These are phyloP conservation scores for Drosophila serrata DNA, from an alignment of 1,140 invertebrate species.

Conservation along the genomic window DNA sequence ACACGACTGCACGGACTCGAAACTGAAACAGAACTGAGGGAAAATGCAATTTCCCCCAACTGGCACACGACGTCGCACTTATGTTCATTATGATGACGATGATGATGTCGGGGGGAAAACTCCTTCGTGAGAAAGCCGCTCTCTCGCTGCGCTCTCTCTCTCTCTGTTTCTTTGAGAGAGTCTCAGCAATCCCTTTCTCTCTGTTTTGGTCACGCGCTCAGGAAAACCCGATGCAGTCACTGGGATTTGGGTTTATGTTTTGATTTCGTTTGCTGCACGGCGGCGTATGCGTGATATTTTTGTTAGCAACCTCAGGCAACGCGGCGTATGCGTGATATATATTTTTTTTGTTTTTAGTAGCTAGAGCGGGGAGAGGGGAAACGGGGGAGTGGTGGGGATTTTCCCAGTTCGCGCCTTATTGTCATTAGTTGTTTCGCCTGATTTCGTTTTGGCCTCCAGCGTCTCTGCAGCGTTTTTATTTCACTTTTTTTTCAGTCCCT, in stretches of 20 bases:
- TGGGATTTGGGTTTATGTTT: conserved; percentile 74
- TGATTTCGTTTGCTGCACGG: conserved; percentile 68
- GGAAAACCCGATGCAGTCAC: conserved; percentile 60
- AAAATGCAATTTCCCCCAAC: conserved; percentile 64
- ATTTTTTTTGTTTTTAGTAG: not conserved
- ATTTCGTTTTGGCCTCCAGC: conserved; percentile 57
- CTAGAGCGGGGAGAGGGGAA: not conserved
- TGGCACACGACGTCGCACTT: conserved; percentile 64
- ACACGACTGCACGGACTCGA: conserved; percentile 74
- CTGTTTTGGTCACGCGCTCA: conserved; percentile 71
- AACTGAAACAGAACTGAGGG: conserved; percentile 78
- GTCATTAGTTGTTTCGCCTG: conserved; percentile 53
- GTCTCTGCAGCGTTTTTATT: conserved; percentile 48
- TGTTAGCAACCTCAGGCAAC: conserved; percentile 38
- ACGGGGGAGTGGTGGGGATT: conserved; percentile 8
- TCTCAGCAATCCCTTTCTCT: not conserved
- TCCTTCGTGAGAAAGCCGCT: conserved; percentile 61
- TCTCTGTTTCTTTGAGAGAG: conserved; percentile 7
- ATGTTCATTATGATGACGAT: conserved; percentile 53
- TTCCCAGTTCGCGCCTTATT: conserved; percentile 65
- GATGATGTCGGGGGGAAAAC: conserved; percentile 58
- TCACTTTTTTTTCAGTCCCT: conserved; percentile 21
- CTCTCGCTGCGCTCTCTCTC: conserved; percentile 16
- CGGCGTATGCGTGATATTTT: conserved; percentile 76
- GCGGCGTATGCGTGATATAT: conserved; percentile 71